Conservation (phyloP, 2,113 vertebrate genomes). For the Perca schrenkii region DNA sequence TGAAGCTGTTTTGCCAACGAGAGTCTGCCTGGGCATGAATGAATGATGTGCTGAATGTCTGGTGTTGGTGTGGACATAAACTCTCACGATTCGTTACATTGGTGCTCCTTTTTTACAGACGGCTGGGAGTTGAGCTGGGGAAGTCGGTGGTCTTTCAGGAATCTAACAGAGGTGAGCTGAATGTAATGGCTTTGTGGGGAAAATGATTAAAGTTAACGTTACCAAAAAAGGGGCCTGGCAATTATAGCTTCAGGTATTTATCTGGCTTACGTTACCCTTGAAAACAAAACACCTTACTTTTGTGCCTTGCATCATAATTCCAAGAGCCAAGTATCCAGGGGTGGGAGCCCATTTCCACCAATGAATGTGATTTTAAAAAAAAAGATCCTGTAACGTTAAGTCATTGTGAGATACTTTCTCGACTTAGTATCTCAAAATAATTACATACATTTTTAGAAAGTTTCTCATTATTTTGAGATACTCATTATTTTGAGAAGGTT, state of each 20-base stretch:
- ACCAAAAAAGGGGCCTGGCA: background rate
- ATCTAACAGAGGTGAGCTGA: conserved; percentile 92
- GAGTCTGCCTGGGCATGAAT: no score
- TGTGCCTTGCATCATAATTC: background rate
- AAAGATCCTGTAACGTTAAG: no score
- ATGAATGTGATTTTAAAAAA: no score
- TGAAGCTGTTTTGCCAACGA: background rate
- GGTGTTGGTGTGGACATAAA: background rate
- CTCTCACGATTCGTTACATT: background rate
- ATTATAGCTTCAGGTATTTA: background rate
- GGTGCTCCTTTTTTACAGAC: conserved; percentile 79
- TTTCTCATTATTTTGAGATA: no score
- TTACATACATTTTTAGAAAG: no score
- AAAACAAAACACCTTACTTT: background rate
- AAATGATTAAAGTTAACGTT: background rate
- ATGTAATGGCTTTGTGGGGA: no score
- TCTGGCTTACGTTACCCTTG: background rate
- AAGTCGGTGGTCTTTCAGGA: conserved; percentile 98
- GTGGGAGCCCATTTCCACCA: no score
- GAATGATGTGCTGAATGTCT: background rate
- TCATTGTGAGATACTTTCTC: no score
- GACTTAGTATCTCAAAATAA: no score
- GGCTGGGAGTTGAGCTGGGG: conserved; percentile 95
- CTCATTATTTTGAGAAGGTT: no score
- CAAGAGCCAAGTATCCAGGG: background rate